phyloP scores from a whole-genome alignment of 2,797 vertebrate genomes.

The Chaetophractus vellerosus region DNA sequence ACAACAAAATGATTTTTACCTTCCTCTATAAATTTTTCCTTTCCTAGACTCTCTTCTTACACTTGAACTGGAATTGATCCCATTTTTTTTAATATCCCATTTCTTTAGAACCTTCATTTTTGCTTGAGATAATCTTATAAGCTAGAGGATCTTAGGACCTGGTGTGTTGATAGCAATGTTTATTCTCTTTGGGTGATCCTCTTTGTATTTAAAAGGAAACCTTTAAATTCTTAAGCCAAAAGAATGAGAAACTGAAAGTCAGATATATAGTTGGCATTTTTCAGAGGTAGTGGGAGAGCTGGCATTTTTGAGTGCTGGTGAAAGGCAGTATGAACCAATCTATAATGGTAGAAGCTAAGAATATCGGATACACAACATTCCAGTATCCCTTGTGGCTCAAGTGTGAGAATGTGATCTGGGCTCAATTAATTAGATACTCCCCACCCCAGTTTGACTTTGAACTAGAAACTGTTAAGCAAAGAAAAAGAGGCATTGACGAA shows the following conservation, averaged over 20 bases:
- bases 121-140: not conserved
- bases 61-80: not conserved
- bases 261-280: not conserved
- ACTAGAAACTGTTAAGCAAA: not conserved
- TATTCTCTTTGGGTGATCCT: not conserved
- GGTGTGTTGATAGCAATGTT: not conserved
- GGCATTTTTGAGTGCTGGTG: not conserved
- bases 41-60: not conserved
- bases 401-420: not conserved
- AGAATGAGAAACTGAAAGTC: not conserved
- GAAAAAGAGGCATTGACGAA: not conserved
- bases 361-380: not conserved
- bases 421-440: not conserved
- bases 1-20: not conserved
- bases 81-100: not conserved
- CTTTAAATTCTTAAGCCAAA: not conserved
- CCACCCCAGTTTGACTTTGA: not conserved
- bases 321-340: not conserved
- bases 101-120: conserved; percentile 47
- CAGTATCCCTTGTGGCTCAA: accelerated
- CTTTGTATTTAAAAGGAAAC: conserved; percentile 46
- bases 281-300: not conserved
- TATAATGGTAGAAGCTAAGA: not conserved
- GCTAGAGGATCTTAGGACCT: not conserved
- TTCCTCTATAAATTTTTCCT: not conserved